Percentiles rank a stretch among this genome's conserved stretches.
These are phyloP conservation scores for Erebia aethiops DNA, from an alignment of 2,888 invertebrate species.

Conservation along the genomic window DNA sequence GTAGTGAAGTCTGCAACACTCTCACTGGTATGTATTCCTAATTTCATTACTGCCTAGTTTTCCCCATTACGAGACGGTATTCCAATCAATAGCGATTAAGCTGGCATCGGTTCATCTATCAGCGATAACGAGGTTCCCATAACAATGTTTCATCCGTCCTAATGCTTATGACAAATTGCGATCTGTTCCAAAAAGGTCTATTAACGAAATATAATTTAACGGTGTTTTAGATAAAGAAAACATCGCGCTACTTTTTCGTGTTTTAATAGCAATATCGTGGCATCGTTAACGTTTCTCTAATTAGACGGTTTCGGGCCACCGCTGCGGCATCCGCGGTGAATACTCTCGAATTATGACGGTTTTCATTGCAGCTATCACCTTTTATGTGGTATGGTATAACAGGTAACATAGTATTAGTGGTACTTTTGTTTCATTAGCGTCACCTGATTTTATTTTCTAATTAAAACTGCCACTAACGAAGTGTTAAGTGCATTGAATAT, in stretches of 20 bases:
- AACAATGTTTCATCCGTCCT: not conserved
- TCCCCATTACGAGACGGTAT: not conserved
- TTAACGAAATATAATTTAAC: not conserved
- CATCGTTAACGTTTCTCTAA: conserved; percentile 14
- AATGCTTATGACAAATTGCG: not conserved
- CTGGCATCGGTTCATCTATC: conserved; percentile 2
- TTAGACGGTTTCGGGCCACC: conserved; percentile 12
- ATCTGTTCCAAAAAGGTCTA: not conserved
- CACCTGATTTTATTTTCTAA: too few species aligned
- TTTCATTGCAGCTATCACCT: conserved; percentile 9
- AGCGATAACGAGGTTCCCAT: not conserved
- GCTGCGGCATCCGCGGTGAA: conserved; percentile 4
- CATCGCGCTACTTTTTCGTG: not conserved
- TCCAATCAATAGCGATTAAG: not conserved
- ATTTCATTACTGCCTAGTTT: not conserved
- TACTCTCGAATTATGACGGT: not conserved
- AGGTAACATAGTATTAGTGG: not conserved
- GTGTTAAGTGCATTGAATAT: too few species aligned
- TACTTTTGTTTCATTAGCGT: too few species aligned
- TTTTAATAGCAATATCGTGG: conserved; percentile 6
- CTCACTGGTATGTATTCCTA: not conserved
- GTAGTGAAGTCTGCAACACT: not conserved
- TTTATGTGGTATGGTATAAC: conserved; percentile 2
- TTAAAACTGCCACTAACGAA: too few species aligned
- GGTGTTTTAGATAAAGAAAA: not conserved